Base-by-base conservation (phyloP, 2,113 vertebrate species). In the Grantiella picta region DNA sequence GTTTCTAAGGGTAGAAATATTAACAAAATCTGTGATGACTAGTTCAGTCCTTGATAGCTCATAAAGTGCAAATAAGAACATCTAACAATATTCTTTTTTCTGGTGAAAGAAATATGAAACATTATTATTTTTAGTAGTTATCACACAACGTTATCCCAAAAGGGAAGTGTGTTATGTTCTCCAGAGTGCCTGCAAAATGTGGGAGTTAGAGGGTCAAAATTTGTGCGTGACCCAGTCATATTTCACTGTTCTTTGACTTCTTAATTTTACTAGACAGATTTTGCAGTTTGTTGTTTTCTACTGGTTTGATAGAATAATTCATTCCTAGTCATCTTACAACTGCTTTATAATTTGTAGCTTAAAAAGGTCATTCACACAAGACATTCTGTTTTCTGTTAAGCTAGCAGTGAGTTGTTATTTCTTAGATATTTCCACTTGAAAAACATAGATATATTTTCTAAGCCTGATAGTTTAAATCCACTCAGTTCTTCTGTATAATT, bases 141-240 rank as follows among this genome's bases (percentile, higher is more conserved):
- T 12, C 14, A 15, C 5, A 40, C 4, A 60, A 35, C 3, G 1
- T 17, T 44, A 52, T 29, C 6, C 7, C 52, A 22, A 52, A 86
- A 59, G 2, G 6, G 2, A 11, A 65, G 0, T n/a, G 3, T 57
- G 4, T n/a, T 36, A 14, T 3, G 10, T 23, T 59, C 11, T 64
- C 68, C 23, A 54, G 18, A 60, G 3, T 17, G 4, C 2, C 29
- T 50, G 7, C 1, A 57, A 71, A 87, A 64, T 1, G 2, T 47
- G 9, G 5, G 6, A 87, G 4, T 21, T 40, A 73, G 5, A 35
- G 15, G 9, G 44, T 24, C 13, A 69, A 69, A 20, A 1, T 13
- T 31, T 61, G 3, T 36, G 1, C 17, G 61, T 21, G 6, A 52
- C 4, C 7, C 5, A 76, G 10, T 12, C 3, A 19, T 23, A 53